Base-by-base conservation (phyloP, 2,113 vertebrate genomes). In the Stigmatopora argus region DNA sequence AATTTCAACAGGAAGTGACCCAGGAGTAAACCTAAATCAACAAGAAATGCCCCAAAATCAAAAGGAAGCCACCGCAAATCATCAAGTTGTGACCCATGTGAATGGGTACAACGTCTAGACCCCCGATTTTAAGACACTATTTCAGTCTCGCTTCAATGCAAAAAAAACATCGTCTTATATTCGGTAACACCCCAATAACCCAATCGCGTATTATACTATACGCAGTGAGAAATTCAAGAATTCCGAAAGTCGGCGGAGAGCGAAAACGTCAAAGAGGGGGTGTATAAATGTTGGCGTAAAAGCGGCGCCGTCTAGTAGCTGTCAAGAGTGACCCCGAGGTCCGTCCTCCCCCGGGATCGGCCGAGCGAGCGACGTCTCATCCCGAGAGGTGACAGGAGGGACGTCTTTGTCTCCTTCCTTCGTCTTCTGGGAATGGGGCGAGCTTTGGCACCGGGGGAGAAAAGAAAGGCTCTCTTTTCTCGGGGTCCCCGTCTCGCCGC, bases 401-500 rank as follows among this genome's bases (percentile, higher is more conserved):
- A 83, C 79, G 49, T 75, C 76, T 86, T 89, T 89, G 88, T 90
- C 82, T 86, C 77, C 62, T 67, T 10, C 31, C 53, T 31, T 55
- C 53, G 15, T 56, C 53, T 56, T 56, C 53, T 56, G 78, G 53
- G 76, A 76, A 86, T 87, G 80, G 78, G 81, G 78, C 78, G 13
- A 66, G 76, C 74, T 82, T 85, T 77, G 67, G 74, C 66, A 70
- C 80, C 77, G 38, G 65, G 17, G 64, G 78, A 85, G 75, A 86
- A 80, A 72, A 81, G 83, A 79, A 82, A 79, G 70, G 82, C 81
- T 67, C 87, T 3, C 90, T 93, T 96, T 93, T 97, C 92, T 17
- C 94, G 91, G 85, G 91, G 66, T 65, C 56, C 90, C 66, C 65
- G 92, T 94, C 92, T 92, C 92, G 83, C 89, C 86, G 91, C 91